Base-by-base conservation (phyloP, 2,113 vertebrate species). In the Chascanopsetta lugubris region DNA sequence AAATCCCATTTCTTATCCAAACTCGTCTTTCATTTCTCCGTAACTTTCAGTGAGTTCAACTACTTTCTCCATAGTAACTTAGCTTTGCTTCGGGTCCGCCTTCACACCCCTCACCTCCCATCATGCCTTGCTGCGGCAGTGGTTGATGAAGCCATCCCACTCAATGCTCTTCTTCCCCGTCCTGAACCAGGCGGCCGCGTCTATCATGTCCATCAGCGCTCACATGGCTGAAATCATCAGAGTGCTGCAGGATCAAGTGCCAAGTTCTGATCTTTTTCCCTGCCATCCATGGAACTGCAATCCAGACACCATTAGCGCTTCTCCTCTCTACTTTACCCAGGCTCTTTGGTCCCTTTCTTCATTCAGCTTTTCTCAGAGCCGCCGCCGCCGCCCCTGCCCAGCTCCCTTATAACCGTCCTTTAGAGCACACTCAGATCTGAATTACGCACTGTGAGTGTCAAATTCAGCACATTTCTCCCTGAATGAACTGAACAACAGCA, bases 181-280 rank as follows among this genome's bases (percentile, higher is more conserved):
- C 59, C 67, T 58, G 56, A 82, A 55, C 57, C 56, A 38, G 45
- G 38, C 63, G 9, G 75, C 11, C 1, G 57, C 80, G 78, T 79
- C 80, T n/a, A 69, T 55, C 3, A 74, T 69, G 71, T 71, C n/a
- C 73, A 78, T 64, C 49, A 10, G 56, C 12, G 36, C 60, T 79
- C 80, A 77, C 75, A 30, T 61, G 69, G 73, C 56, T 79, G 47
- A 78, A 79, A 69, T 80, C 64, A 58, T 66, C 59, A 58, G 49
- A 78, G 68, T 75, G 61, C 75, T 72, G 63, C 66, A 65, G 72
- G 76, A 64, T 83, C 80, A 84, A 85, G 76, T 82, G 84, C 36
- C 45, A 49, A 58, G 67, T 78, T 85, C 67, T 85, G 71, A 76
- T 82, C 64, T 56, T 71, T 75, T 61, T 65, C 73, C 68, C 72